Evolutionary conservation across 2,797 vertebrate species (phyloP), one percentile per base, ranked within the genome.

Genomic region (Pagetopsis macropterus): DNA sequence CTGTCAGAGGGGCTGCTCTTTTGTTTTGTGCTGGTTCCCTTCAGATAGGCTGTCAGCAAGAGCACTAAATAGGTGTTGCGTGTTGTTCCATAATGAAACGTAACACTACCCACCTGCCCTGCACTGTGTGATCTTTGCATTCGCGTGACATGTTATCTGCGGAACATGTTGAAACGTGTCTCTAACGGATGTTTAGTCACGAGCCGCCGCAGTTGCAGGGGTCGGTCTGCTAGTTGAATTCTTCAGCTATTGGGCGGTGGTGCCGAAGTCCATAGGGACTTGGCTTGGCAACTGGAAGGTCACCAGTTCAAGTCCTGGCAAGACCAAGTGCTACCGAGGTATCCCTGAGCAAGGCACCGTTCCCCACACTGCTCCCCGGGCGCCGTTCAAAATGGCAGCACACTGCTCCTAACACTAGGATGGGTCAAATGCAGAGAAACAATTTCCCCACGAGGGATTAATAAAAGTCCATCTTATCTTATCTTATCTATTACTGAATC

Each of bases 31-130:
- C 79, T 4, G 23, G 56, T 60, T 43, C 50, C 16, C 61, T 80
- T 83, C 84, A 92, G 76, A 91, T 86, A 48, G 6, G 5, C 82
- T 84, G 89, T 94, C 90, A 88, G 65, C n/a, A n/a, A n/a, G n/a
- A n/a, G n/a, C 60, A 15, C 61, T 65, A 58, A 84, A 84, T 83
- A 66, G 71, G 70, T 64, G 75, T 58, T 81, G 81, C 84, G 76
- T 84, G 73, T 86, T 80, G 79, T 85, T 79, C 83, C 65, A 0
- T 85, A 75, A 79, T 88, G 82, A 87, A 90, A 87, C 40, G 2
- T 59, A 74, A 75, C 3, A n/a, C 75, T 45, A 17, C 73, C 65
- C 87, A 87, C 84, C 88, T 89, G 86, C 48, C 65, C 57, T 13
- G 46, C 70, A 17, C 66, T 11, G 45, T 77, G 81, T 81, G 65